Evolutionary conservation across 2,797 vertebrate species (phyloP), one percentile per base, ranked within the genome.

Genomic region (Sebastes hubbsi): DNA sequence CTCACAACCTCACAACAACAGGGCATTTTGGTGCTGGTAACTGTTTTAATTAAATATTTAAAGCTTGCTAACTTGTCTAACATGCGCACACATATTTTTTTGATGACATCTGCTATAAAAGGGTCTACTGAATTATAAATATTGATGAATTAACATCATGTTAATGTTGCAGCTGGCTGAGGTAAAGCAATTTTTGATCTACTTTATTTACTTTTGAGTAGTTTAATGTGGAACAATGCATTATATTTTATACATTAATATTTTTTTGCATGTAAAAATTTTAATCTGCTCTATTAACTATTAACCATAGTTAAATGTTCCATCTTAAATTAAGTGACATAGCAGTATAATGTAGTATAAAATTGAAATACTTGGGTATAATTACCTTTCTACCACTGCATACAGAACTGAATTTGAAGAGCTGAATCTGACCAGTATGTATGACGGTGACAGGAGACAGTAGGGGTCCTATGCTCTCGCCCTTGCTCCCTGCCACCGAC

Each of bases 391-490:
- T 62, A 25, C 46, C 27, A 2, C 29, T n/a, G 29, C 29, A 9
- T 25, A 5, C 9, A 70, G 8, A 13, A 5, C n/a, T 71, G 42
- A 76, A n/a, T 64, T 16, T n/a, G n/a, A n/a, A n/a, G n/a, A 62
- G 67, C 72, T 81, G 83, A 81, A 78, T 86, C 62, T 75, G 79
- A 82, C 84, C 85, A 75, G 76, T 80, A 72, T 82, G 86, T 73
- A 78, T 78, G 84, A 88, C 83, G 87, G 84, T 78, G 80, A 90
- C 89, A 91, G 82, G 64, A 92, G 87, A 92, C 88, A 78, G 84
- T 89, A 75, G 79, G 72, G 88, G 91, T 86, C 87, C 87, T 81
- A 64, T 76, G 82, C 90, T 87, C 84, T 91, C 76, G 74, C 82
- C 88, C 85, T 94, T 80, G 70, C 78, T 83, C 79, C 69, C 68